Evolutionary conservation across 35 echinoderm and acorn worm species (phyloP), one percentile per base, ranked within the genome.

Genomic region (Chiridota heheva): DNA sequence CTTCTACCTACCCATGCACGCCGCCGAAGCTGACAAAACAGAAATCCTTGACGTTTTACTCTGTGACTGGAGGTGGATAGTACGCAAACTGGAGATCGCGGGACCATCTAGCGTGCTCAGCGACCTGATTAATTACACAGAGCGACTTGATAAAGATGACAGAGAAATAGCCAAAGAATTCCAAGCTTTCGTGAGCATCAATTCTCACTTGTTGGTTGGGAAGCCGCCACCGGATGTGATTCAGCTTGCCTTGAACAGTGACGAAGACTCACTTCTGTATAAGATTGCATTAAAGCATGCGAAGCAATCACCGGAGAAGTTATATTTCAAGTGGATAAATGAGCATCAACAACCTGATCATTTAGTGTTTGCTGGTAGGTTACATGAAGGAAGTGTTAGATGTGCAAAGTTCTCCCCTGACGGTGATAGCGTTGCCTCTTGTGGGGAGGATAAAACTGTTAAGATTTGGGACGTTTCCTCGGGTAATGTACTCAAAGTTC

Each of bases 341-440:
- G 69, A 78, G 44, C 67, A 89, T 31, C 37, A 41, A 7, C 67
- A 72, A 42, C 69, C 59, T 26, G 69, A 90, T 42, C 57, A 73
- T 2, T 48, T 89, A 24, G 40, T 96, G 2, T 60, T 96, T 34
- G 88, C 87, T 12, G 87, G 80, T 53, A 79, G 85, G 43, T 81
- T 71, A 12, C 92, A 96, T 34, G 60, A 72, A 17, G 87, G 92
- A 24, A 78, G 58, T 3, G 88, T 82, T 6, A 32, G 55, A 13
- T 84, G 92, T 69, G 92, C 92, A 17, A 73, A 96, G 34, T 96
- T 96, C 56, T 90, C 87, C 8, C 82, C 92, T 13, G 59, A 90
- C 8, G 82, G 82, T 1, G 48, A 69, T 1, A 66, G 44, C 17
- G 60, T 96, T 59, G 49, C 90, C 17, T 96, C 92, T 5, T 90